A percentile compares a stretch with the other conserved stretches of the same genome.
These are phyloP conservation scores for Spea hammondii DNA, from an alignment of 2,797 vertebrate genomes.

Conservation along the genomic window DNA sequence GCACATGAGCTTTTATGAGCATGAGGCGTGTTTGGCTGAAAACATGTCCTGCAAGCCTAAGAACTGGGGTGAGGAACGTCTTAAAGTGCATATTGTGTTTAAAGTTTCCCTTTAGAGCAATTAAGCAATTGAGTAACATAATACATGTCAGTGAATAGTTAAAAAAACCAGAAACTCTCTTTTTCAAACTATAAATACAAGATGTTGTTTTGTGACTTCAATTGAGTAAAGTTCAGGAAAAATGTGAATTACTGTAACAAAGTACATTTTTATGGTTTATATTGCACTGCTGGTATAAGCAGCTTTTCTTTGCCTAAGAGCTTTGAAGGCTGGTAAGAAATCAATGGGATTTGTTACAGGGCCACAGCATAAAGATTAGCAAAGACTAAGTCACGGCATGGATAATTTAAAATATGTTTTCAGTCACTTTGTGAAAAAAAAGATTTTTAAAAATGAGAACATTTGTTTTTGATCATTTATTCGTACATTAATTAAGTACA, in stretches of 20 bases:
- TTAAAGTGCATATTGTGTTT: too few relatives aligned
- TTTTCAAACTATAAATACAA: constrained; percentile 1
- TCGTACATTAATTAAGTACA: neutral
- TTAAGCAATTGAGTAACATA: neutral
- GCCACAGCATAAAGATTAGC: constrained; percentile 1
- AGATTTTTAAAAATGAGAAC: neutral
- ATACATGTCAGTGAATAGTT: neutral
- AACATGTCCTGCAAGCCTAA: too few relatives aligned
- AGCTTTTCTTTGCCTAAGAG: constrained; percentile 2
- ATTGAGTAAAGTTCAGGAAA: neutral
- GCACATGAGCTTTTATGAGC: too few relatives aligned
- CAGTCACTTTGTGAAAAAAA: neutral
- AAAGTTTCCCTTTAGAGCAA: too few relatives aligned
- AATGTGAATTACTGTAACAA: constrained; percentile 20
- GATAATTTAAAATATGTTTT: neutral
- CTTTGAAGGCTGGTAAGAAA: constrained; percentile 29
- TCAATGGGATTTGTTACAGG: constrained; percentile 23
- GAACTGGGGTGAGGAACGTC: too few relatives aligned
- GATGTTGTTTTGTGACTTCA: neutral
- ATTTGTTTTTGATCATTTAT: neutral
- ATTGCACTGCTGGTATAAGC: constrained; percentile 8
- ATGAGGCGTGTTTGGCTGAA: too few relatives aligned
- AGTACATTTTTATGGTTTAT: constrained; percentile 26
- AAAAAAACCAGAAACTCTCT: too few relatives aligned
- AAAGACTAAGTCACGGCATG: neutral